Evolutionary conservation across 2,113 vertebrate genomes (phyloP).

Genomic region (Ramphastos sulfuratus): DNA sequence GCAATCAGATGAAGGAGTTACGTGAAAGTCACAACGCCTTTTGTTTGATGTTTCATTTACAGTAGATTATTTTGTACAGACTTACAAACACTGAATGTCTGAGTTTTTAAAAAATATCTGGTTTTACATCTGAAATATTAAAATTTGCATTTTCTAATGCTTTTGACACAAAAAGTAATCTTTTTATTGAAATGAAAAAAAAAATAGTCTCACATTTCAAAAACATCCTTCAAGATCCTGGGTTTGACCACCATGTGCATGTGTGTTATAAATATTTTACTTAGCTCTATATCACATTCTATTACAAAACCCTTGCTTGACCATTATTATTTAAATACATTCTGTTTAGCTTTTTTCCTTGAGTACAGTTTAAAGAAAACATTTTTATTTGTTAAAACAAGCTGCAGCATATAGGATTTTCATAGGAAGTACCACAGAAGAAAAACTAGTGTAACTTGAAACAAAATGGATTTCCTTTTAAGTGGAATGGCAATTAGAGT

Average conservation of each 20-base stretch:
- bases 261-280: neutral
- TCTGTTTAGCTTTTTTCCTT: neutral
- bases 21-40: neutral
- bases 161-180: neutral
- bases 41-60: neutral
- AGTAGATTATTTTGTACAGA: neutral
- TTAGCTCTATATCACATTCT: neutral
- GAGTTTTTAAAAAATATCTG: accelerated
- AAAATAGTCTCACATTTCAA: neutral
- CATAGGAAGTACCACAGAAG: neutral
- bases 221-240: neutral
- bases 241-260: neutral
- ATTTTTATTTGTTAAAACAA: neutral
- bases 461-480: neutral
- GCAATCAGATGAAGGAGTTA: neutral
- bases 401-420: neutral
- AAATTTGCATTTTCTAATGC: neutral
- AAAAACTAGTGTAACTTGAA: neutral
- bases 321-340: neutral
- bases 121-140: neutral
- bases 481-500: neutral
- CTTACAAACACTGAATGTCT: neutral
- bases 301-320: neutral
- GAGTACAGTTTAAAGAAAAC: neutral
- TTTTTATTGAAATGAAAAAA: neutral